phyloP scores from a whole-genome alignment of 2,888 invertebrate species.

The Cosmorhoe ocellata region DNA sequence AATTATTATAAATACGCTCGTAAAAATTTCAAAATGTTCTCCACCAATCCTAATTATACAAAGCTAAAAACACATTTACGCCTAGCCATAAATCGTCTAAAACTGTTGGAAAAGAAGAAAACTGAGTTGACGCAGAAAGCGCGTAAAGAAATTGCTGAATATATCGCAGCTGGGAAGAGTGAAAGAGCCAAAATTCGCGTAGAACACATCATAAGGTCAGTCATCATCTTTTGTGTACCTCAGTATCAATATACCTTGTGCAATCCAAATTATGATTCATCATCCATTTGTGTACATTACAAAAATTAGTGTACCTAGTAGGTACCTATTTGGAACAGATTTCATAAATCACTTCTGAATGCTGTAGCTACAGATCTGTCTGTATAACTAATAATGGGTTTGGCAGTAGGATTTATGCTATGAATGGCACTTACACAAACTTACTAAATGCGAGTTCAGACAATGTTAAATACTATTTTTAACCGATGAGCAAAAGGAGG shows the following conservation, averaged over 20 bases:
- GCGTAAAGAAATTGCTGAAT: conserved; percentile 98
- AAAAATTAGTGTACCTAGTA: too few species aligned
- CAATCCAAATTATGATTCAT: conserved; percentile 1
- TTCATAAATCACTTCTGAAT: too few species aligned
- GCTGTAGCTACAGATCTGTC: too few species aligned
- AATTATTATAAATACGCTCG: too few species aligned
- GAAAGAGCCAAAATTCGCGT: conserved; percentile 98
- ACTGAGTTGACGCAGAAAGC: conserved; percentile 98
- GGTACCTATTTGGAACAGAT: too few species aligned
- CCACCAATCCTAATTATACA: conserved; percentile 95
- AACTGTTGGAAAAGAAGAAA: conserved; percentile 98
- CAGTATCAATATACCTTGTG: not conserved
- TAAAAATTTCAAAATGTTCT: too few species aligned
- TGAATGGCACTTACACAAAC: too few species aligned
- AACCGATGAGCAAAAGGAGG: too few species aligned
- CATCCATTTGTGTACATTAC: not conserved
- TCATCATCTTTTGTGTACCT: not conserved
- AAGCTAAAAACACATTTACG: conserved; percentile 98
- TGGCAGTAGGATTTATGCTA: too few species aligned
- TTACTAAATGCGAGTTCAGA: too few species aligned
- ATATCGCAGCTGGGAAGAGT: conserved; percentile 91
- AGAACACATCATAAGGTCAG: conserved; percentile 95
- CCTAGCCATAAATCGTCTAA: conserved; percentile 95
- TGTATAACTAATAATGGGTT: too few species aligned
- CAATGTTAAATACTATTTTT: too few species aligned